These are phyloP conservation scores for Lasius fuliginosus DNA, from an alignment of 2,888 invertebrate genomes.

Conservation along the genomic window DNA sequence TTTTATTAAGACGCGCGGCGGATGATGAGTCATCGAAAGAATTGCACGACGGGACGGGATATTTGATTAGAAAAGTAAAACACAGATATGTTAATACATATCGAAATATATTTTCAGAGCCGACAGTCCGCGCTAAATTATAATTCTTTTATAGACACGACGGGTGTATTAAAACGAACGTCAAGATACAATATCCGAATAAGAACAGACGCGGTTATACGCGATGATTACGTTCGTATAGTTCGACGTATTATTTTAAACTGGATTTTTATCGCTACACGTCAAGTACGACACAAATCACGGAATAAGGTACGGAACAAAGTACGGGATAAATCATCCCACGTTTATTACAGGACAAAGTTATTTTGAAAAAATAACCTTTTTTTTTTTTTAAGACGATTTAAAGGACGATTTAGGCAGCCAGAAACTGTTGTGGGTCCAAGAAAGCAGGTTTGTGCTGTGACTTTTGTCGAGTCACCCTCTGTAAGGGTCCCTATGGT, in stretches of 20 bases:
- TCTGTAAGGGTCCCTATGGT: conserved; percentile 70
- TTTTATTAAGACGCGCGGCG: conserved; percentile 25
- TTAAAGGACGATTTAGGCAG: conserved; percentile 63
- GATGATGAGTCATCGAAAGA: conserved; percentile 34
- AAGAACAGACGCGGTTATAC: not conserved
- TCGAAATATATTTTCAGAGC: conserved; percentile 17
- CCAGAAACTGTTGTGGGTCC: conserved; percentile 71
- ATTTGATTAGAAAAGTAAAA: not conserved
- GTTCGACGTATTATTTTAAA: not conserved
- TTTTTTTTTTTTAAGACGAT: not conserved
- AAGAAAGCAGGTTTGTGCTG: conserved; percentile 59
- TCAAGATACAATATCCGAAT: conserved; percentile 23
- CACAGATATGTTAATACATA: conserved; percentile 16
- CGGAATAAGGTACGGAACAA: too few species aligned
- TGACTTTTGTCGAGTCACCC: conserved; percentile 72
- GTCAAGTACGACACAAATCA: not conserved
- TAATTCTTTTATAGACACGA: conserved; percentile 11
- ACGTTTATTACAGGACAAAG: not conserved
- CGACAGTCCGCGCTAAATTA: conserved; percentile 14
- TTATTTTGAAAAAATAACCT: not conserved
- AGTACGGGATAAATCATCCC: not conserved
- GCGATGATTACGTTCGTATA: not conserved
- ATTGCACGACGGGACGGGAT: not conserved
- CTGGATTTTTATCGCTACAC: not conserved
- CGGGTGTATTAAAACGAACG: not conserved